These are phyloP conservation scores for Sebastolobus alascanus DNA, from an alignment of 2,797 vertebrate genomes.

Conservation along the genomic window DNA sequence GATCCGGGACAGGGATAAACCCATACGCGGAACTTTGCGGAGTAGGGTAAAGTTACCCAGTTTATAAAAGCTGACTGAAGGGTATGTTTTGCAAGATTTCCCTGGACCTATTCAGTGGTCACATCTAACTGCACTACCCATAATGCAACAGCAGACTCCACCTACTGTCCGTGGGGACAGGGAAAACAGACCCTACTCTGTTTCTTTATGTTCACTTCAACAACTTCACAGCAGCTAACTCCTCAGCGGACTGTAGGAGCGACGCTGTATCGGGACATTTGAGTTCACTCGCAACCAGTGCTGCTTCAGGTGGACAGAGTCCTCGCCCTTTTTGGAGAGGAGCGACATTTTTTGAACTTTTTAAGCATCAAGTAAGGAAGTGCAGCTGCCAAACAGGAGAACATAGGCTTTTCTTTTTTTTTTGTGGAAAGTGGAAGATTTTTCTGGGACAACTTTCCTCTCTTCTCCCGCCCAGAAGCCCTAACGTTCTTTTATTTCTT, in stretches of 20 bases:
- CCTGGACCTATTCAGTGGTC: slow-evolving; percentile 18
- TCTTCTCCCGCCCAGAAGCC: slow-evolving; percentile 40
- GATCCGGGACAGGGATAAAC: slow-evolving; percentile 24
- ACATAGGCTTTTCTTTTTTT: slow-evolving; percentile 20
- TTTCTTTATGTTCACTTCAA: slow-evolving; percentile 22
- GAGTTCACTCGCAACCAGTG: slow-evolving; percentile 45
- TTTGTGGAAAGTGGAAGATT: slow-evolving; percentile 27
- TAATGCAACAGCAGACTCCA: slow-evolving; percentile 51
- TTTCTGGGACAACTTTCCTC: slow-evolving; percentile 21
- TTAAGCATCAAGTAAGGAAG: slow-evolving; percentile 37
- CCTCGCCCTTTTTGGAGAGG: slow-evolving; percentile 9
- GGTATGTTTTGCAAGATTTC: slow-evolving; percentile 19
- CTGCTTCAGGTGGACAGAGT: slow-evolving; percentile 58
- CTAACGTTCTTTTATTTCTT: slow-evolving; percentile 14
- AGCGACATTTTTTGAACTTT: slow-evolving; percentile 21
- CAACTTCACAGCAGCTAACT: slow-evolving; percentile 15
- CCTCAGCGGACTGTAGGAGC: slow-evolving; percentile 16
- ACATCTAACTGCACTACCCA: slow-evolving; percentile 44
- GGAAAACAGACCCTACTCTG: slow-evolving; percentile 2
- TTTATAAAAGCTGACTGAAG: slow-evolving; percentile 13
- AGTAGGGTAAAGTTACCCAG: neutral
- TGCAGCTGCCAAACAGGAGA: slow-evolving; percentile 72
- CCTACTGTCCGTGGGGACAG: neutral
- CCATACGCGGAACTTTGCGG: slow-evolving; percentile 2
- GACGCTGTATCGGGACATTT: slow-evolving; percentile 48